Base-by-base conservation (phyloP, 2,888 invertebrate genomes). In the Euzophera pinguis region DNA sequence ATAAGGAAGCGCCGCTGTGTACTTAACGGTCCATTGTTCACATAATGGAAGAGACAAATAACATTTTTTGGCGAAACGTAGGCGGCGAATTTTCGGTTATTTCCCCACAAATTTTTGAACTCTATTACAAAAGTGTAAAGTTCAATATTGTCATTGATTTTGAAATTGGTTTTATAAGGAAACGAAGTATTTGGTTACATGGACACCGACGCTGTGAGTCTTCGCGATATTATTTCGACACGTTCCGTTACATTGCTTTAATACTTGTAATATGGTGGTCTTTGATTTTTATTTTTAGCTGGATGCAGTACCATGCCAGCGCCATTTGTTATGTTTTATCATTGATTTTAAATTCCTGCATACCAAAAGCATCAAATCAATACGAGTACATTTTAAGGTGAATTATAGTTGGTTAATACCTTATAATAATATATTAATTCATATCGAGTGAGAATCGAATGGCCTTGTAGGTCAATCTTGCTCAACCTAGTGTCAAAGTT, bases 21-120 rank as follows among this genome's bases (percentile, higher is more conserved):
- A 67, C 67, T 75, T 85, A 88, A 88, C 88, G 85, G 88, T 84
- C 73, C 70, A 79, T 81, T 81, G 81, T 82, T 79, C 65, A 67
- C 73, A 67, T 77, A 81, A 80, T 71, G 78, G 75, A 77, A 68
- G 71, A 73, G 78, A 80, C 84, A 85, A 85, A 84, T 82, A 81
- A 76, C 68, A 69, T 77, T 76, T 34, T 79, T 81, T 74, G 75
- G 73, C 66, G 63, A 68, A 73, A 78, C 72, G 79, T 81, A 75
- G 73, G 78, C 69, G 75, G 75, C 65, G 63, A 65, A 73, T 69
- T 73, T 78, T 81, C 74, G 61, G 60, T 59, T 52, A 56, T 49
- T 27, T 37, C 27, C 22, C 5, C 7, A 14, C 22, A 27, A 35
- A 42, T 27, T 2, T 7, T 9, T 53, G n/a, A 12, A 50, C 54